Evolutionary conservation across 2,797 vertebrate genomes (phyloP).

Genomic region (Galagoides demidoff): DNA sequence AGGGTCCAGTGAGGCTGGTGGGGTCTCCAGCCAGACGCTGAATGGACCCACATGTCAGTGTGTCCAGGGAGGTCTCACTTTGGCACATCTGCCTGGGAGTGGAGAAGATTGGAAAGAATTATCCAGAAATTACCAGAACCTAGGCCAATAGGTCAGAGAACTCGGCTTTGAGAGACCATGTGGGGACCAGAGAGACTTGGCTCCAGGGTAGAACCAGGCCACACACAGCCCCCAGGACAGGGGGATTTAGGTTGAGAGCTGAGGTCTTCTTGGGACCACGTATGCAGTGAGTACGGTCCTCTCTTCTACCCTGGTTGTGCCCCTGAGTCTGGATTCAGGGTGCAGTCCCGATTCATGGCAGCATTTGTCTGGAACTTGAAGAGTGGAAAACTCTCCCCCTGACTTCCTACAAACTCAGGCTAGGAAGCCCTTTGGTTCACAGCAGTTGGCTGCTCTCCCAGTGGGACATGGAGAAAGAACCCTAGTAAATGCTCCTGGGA

Average conservation of each 20-base stretch:
- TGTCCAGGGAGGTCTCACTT: neutral
- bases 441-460: constrained; percentile 23
- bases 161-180: neutral
- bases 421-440: constrained; percentile 8
- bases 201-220: too few relatives aligned
- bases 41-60: neutral
- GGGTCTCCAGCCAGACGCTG: neutral
- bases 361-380: neutral
- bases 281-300: neutral
- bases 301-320: neutral
- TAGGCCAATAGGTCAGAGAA: neutral
- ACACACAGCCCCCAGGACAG: too few relatives aligned
- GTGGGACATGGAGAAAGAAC: constrained; percentile 37
- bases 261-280: neutral
- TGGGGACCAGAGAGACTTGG: neutral
- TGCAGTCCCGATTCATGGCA: neutral
- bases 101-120: neutral
- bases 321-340: constrained; percentile 15
- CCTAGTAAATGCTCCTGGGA: constrained; percentile 57
- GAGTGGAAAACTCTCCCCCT: neutral
- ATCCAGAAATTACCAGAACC: neutral
- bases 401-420: constrained; percentile 24
- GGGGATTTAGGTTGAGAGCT: neutral
- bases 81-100: neutral
- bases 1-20: neutral